phyloP scores from a whole-genome alignment of 2,888 invertebrate species.

The Phrixothrix hirtus region DNA sequence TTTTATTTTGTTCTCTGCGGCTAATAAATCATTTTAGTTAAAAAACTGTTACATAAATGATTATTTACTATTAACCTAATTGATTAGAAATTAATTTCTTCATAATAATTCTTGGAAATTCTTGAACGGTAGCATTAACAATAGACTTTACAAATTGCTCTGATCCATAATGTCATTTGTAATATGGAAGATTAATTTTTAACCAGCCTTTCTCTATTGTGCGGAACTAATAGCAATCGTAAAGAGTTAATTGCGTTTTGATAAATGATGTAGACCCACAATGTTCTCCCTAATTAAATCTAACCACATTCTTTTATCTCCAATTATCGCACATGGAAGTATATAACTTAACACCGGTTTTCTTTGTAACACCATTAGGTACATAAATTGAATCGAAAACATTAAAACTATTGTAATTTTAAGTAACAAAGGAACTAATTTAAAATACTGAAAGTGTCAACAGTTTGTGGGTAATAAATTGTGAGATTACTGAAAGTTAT shows the following conservation, averaged over 20 bases:
- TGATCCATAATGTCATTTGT: conserved; percentile 8
- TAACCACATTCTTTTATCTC: conserved; percentile 4
- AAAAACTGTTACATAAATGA: no score
- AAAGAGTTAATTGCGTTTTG: conserved; percentile 12
- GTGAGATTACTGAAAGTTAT: conserved; percentile 22
- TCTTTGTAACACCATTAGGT: conserved; percentile 3
- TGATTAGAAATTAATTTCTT: no score
- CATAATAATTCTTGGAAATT: no score
- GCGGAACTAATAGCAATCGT: conserved; percentile 8
- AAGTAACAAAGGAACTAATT: conserved; percentile 6
- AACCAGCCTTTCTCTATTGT: conserved; percentile 6
- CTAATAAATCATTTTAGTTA: no score
- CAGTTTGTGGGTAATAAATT: conserved; percentile 14
- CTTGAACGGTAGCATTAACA: no score
- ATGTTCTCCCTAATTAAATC: conserved; percentile 3
- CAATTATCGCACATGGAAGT: conserved; percentile 12
- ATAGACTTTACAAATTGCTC: background rate
- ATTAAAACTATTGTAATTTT: no score
- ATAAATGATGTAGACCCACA: conserved; percentile 4
- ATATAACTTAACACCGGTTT: conserved; percentile 1
- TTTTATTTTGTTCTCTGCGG: no score
- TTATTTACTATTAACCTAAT: background rate
- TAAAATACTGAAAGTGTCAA: conserved; percentile 14
- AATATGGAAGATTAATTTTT: conserved; percentile 12
- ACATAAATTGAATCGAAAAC: background rate